Conservation (phyloP, 2,888 invertebrate genomes). For the Pachymerium ferrugineum region DNA sequence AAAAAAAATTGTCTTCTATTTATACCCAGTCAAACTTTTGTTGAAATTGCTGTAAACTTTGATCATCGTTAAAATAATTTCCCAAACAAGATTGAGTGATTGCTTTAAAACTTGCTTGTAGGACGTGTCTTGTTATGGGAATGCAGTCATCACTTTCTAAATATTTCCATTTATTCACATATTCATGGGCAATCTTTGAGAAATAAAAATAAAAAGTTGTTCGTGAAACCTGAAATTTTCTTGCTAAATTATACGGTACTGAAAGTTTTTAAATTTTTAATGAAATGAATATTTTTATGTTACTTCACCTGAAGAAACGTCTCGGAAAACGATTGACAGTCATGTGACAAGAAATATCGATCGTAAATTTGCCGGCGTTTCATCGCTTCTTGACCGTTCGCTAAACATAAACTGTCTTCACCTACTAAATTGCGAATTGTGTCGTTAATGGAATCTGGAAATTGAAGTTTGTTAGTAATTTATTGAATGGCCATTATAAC, state of each 20-base stretch:
- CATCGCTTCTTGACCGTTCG: neutral
- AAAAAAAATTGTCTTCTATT: neutral
- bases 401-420: neutral
- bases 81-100: neutral
- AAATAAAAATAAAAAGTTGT: neutral
- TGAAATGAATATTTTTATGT: neutral
- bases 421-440: neutral
- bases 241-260: too few relatives aligned
- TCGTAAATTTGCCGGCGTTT: neutral
- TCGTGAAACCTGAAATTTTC: too few relatives aligned
- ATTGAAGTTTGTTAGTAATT: too few relatives aligned
- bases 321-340: neutral
- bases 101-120: neutral
- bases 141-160: neutral
- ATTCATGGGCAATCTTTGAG: neutral
- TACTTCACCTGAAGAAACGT: neutral
- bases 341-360: neutral
- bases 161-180: neutral
- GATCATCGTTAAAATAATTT: neutral
- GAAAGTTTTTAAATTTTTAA: neutral
- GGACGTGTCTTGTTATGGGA: neutral
- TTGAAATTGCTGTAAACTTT: neutral
- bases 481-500: too few relatives aligned
- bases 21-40: neutral
- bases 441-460: neutral